Evolutionary conservation across 2,888 invertebrate genomes (phyloP), one percentile per base, ranked within the genome.

Genomic region (Cheilosia grossa): DNA sequence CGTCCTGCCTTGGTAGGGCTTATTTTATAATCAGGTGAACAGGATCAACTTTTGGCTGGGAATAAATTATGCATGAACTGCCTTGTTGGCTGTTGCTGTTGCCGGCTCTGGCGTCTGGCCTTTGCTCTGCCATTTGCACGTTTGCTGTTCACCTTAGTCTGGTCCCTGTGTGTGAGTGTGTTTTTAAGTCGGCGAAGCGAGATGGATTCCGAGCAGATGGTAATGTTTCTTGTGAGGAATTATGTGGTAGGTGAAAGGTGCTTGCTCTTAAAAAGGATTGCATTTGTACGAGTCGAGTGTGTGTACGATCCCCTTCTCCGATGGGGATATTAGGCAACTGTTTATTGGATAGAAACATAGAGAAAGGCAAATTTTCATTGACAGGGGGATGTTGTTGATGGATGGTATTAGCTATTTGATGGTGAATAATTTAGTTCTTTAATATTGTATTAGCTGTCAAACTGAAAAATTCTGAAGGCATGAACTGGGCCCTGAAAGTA

Each of bases 21-120:
- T 85, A 75, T 72, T 81, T 85, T 85, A 79, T 85, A 85, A 85
- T 85, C 85, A 85, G 85, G 85, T 85, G 81, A 85, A 75, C 75
- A 75, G 85, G 85, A 85, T 85, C 81, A 85, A 85, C 85, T 85
- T 81, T 85, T 77, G 81, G 81, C 85, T 77, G 81, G 4, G 67
- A 81, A 85, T 85, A 85, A 85, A 85, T 85, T 85, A 85, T 85
- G 85, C 85, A 85, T 85, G 81, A 85, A 85, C 81, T 81, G 81
- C 72, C 75, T 77, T 75, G 69, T 47, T 58, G 59, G 64, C 17
- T 72, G 67, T 70, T 72, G 53, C 30, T 79, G 75, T 69, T 69
- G 75, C 24, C 33, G 24, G 42, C 19, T n/a, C 44, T 15, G 44
- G 44, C 17, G 44, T 49, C 49, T 79, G 79, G 64, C 72, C 72